phyloP scores from a whole-genome alignment of 1,140 invertebrate species.

The Pseudobourletiella spinata region DNA sequence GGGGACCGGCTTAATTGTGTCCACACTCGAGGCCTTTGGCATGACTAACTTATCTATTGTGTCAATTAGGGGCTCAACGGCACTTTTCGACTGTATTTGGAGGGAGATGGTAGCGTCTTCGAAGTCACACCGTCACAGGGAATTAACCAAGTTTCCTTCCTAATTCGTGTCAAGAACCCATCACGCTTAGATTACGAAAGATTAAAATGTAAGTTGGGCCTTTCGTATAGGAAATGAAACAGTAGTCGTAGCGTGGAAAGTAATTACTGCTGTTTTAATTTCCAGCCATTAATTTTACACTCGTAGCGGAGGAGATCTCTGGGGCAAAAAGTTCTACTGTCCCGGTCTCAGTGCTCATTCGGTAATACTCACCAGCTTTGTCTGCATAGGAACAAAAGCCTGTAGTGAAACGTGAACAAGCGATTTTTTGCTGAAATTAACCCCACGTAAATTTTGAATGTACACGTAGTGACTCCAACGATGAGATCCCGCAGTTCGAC shows the following conservation, averaged over 20 bases:
- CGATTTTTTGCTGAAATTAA: too few species aligned
- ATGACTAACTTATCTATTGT: too few species aligned
- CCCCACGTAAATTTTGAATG: too few species aligned
- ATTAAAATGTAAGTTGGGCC: constrained; percentile 47
- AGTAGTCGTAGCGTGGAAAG: neutral
- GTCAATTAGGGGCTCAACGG: constrained; percentile 26
- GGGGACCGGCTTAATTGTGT: constrained; percentile 11
- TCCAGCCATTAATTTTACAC: constrained; percentile 68
- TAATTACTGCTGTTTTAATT: constrained; percentile 34
- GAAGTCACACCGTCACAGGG: constrained; percentile 78
- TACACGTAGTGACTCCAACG: constrained; percentile 12
- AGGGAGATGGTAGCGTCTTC: constrained; percentile 72
- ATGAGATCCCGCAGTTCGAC: constrained; percentile 23
- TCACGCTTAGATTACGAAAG: constrained; percentile 76
- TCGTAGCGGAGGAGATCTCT: constrained; percentile 69
- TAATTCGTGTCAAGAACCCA: constrained; percentile 79
- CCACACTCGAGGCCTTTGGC: too few species aligned
- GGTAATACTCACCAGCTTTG: too few species aligned
- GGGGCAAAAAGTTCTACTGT: constrained; percentile 63
- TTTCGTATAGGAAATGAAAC: neutral
- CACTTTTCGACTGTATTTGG: constrained; percentile 64
- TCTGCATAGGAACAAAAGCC: too few species aligned
- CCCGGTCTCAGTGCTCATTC: constrained; percentile 70
- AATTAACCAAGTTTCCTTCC: constrained; percentile 85
- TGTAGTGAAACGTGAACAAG: too few species aligned